These are phyloP conservation scores for Myiotriccus ornatus DNA, from an alignment of 2,797 vertebrate species.

Conservation along the genomic window DNA sequence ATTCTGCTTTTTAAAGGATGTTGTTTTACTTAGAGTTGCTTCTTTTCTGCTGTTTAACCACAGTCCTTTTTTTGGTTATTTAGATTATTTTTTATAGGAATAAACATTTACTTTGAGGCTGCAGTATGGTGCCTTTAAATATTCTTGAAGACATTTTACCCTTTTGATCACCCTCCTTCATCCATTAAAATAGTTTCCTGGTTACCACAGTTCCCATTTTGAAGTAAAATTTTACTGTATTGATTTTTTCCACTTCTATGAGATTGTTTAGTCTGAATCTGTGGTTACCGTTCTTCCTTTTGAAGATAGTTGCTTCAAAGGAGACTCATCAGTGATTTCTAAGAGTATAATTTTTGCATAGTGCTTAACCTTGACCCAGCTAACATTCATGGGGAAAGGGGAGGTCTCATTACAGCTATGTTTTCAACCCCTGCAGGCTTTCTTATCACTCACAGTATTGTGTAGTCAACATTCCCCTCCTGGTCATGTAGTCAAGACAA, in stretches of 20 bases:
- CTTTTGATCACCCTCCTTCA: not conserved
- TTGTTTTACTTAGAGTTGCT: not conserved
- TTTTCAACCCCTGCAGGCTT: not conserved
- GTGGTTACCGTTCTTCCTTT: not conserved
- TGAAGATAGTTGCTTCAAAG: not conserved
- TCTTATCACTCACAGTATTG: not conserved
- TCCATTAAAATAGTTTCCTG: not conserved
- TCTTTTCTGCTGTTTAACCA: not conserved
- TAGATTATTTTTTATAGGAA: not conserved
- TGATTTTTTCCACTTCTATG: not conserved
- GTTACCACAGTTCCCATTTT: not conserved
- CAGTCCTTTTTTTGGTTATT: not conserved
- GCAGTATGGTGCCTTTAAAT: not conserved
- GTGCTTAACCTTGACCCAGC: not conserved
- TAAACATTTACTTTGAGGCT: not conserved
- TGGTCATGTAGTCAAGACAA: not conserved
- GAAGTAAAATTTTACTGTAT: not conserved
- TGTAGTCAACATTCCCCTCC: not conserved
- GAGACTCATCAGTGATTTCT: not conserved
- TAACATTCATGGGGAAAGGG: not conserved
- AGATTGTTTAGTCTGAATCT: not conserved
- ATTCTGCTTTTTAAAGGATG: not conserved
- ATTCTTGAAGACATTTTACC: not conserved
- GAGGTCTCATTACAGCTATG: not conserved
- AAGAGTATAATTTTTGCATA: not conserved